Evolutionary conservation across 2,797 vertebrate genomes (phyloP).

Genomic region (Amniataba percoides): DNA sequence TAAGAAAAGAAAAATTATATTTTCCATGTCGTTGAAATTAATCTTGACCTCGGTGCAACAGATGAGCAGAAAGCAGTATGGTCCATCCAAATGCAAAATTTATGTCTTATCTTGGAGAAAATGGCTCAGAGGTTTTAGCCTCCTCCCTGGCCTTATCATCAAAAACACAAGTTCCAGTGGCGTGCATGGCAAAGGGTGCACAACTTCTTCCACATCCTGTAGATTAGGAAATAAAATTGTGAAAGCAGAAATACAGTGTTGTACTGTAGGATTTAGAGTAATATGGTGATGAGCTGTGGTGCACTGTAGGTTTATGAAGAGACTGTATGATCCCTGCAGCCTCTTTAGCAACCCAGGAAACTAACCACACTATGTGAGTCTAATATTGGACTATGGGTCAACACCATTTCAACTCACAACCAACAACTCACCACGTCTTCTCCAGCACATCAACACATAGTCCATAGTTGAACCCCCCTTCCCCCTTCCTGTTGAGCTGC

Average conservation of each 20-base stretch:
- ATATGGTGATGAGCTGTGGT: constrained; percentile 17
- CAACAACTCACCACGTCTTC: neutral
- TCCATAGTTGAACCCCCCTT: neutral
- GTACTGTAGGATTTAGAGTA: neutral
- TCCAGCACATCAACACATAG: neutral
- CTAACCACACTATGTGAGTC: constrained; percentile 7
- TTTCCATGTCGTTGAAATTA: constrained; percentile 33
- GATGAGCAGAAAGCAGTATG: constrained; percentile 14
- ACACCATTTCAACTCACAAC: constrained; percentile 3
- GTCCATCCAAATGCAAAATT: constrained; percentile 43
- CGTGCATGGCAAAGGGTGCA: constrained; percentile 23
- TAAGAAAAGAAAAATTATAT: neutral
- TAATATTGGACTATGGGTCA: constrained; percentile 1
- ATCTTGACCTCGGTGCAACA: constrained; percentile 30
- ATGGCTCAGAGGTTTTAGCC: constrained; percentile 38
- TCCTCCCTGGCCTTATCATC: constrained; percentile 68
- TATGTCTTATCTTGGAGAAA: constrained; percentile 61
- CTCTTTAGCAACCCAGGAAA: constrained; percentile 10
- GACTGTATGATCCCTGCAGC: constrained; percentile 1
- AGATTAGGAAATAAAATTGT: constrained; percentile 27
- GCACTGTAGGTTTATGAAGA: neutral
- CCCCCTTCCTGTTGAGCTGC: constrained; percentile 67
- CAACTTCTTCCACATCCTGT: constrained; percentile 14
- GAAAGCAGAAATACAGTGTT: neutral
- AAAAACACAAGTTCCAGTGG: constrained; percentile 57